Conservation (phyloP, 1,140 invertebrate species). For the Reticulitermes speratus region DNA sequence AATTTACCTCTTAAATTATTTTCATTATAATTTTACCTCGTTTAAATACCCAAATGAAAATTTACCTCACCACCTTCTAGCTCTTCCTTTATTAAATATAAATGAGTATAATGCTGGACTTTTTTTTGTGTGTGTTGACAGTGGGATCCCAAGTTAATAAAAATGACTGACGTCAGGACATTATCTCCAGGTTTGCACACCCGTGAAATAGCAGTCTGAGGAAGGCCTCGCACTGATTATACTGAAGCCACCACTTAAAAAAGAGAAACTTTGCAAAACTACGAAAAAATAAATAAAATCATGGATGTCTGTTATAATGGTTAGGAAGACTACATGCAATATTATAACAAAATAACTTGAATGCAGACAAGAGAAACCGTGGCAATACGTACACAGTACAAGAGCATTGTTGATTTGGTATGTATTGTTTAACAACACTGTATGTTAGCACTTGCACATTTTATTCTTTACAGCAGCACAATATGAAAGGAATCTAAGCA, state of each 20-base stretch:
- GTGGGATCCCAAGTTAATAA: not conserved
- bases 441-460: not conserved
- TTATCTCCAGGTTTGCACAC: not conserved
- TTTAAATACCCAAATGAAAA: too few species aligned
- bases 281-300: not conserved
- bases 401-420: not conserved
- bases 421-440: not conserved
- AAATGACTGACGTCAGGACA: not conserved
- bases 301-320: not conserved
- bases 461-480: not conserved
- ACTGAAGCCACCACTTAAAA: not conserved
- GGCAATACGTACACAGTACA: not conserved
- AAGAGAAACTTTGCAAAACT: not conserved
- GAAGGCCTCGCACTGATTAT: not conserved
- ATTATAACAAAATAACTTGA: not conserved
- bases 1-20: too few species aligned
- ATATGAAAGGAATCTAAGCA: not conserved
- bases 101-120: not conserved
- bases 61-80: too few species aligned
- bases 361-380: not conserved
- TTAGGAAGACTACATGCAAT: not conserved
- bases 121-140: not conserved
- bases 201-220: not conserved
- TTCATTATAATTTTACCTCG: too few species aligned
- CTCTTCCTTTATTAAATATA: not conserved